Evolutionary conservation across 2,888 invertebrate genomes (phyloP).

Genomic region (Agrochola lota): DNA sequence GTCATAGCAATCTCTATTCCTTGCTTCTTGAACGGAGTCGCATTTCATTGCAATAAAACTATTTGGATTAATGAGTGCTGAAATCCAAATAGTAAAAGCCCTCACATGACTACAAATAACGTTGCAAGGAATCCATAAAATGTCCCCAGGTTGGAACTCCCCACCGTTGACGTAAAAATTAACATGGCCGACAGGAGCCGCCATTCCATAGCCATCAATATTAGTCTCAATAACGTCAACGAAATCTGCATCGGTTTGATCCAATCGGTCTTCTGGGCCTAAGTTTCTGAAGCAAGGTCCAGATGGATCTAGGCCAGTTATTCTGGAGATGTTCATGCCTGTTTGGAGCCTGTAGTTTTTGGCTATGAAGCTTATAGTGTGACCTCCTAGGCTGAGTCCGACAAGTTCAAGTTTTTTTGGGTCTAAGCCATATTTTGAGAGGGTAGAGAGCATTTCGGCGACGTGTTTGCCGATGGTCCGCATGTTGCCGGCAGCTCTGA

Average conservation of each 20-base stretch:
- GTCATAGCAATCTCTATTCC: slow-evolving; percentile 73
- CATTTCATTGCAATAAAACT: slow-evolving; percentile 77
- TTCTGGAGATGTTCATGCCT: slow-evolving; percentile 76
- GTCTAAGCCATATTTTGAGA: slow-evolving; percentile 76
- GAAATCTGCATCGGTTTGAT: slow-evolving; percentile 81
- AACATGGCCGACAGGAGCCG: slow-evolving; percentile 81
- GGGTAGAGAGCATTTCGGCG: slow-evolving; percentile 79
- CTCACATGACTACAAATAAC: slow-evolving; percentile 75
- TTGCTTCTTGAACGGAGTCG: slow-evolving; percentile 76
- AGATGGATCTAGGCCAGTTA: slow-evolving; percentile 80
- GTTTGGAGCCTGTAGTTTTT: slow-evolving; percentile 77
- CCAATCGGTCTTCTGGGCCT: slow-evolving; percentile 79
- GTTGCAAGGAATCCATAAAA: slow-evolving; percentile 72
- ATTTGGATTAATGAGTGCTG: slow-evolving; percentile 72
- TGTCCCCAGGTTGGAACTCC: slow-evolving; percentile 77
- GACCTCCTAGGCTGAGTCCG: slow-evolving; percentile 81
- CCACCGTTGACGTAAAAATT: slow-evolving; percentile 85
- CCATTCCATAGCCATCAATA: slow-evolving; percentile 82
- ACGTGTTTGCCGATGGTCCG: slow-evolving; percentile 76
- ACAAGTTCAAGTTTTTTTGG: slow-evolving; percentile 78
- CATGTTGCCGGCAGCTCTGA: slow-evolving; percentile 77
- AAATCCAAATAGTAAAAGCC: slow-evolving; percentile 73
- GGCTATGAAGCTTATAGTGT: slow-evolving; percentile 81
- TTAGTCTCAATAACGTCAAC: slow-evolving; percentile 81
- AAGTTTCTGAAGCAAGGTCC: slow-evolving; percentile 84